These are phyloP conservation scores for Caenorhabditis angaria DNA, from an alignment of 2,888 invertebrate genomes.

Conservation along the genomic window DNA sequence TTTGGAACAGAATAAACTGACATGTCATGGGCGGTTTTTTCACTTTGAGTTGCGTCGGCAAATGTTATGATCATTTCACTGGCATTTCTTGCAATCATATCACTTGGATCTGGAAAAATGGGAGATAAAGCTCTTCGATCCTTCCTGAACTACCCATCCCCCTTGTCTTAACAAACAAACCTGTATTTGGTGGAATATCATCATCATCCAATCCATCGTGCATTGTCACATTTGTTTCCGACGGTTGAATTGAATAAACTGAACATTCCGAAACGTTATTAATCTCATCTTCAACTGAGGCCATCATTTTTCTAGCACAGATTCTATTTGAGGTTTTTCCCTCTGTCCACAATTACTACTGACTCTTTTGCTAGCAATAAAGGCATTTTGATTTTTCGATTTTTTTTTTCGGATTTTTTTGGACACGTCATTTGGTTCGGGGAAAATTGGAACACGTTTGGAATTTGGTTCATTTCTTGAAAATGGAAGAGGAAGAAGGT, in stretches of 20 bases:
- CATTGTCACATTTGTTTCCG: conserved; percentile 40
- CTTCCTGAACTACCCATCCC: neutral
- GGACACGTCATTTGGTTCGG: too few relatives aligned
- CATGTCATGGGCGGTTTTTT: neutral
- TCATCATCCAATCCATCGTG: conserved; percentile 24
- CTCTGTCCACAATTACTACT: neutral
- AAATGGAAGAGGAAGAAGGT: neutral
- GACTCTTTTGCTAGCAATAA: conserved; percentile 1
- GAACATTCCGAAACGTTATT: conserved; percentile 17
- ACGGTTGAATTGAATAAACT: conserved; percentile 35
- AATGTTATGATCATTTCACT: neutral
- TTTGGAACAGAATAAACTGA: conserved; percentile 28
- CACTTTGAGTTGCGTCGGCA: neutral
- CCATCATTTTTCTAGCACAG: too few relatives aligned
- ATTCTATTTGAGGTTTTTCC: too few relatives aligned
- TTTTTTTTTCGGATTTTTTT: too few relatives aligned
- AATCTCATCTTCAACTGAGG: neutral
- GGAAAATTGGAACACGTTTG: too few relatives aligned
- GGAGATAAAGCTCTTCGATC: too few relatives aligned
- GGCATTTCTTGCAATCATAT: neutral
- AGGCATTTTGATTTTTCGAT: too few relatives aligned
- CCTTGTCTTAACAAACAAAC: neutral
- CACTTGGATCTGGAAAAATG: conserved; percentile 2
- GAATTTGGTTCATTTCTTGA: neutral
- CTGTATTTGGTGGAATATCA: conserved; percentile 20